Evolutionary conservation across 2,888 invertebrate species (phyloP).

Genomic region (Kryphioiulus occultus): DNA sequence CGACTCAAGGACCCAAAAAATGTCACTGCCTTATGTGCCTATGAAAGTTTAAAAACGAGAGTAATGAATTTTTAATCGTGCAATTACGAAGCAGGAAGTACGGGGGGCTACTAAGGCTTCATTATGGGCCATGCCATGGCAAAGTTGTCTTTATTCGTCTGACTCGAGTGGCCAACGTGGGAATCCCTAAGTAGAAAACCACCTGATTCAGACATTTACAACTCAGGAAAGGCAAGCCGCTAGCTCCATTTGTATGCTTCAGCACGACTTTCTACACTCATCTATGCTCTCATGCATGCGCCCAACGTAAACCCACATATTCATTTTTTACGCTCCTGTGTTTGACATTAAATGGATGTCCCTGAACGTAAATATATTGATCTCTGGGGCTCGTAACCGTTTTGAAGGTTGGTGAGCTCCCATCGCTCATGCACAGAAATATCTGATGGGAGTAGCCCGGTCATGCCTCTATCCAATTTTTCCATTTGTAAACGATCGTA

Average conservation of each 20-base stretch:
- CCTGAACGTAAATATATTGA: constrained; percentile 20
- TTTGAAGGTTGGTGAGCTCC: constrained; percentile 19
- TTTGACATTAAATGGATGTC: constrained; percentile 31
- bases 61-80: not conserved
- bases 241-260: constrained; percentile 30
- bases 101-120: not conserved
- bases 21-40: not conserved
- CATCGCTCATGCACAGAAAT: not conserved
- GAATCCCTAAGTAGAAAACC: constrained; percentile 8
- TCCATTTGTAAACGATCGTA: not conserved
- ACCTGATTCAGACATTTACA: constrained; percentile 30
- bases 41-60: not conserved
- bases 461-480: not conserved
- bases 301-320: not conserved
- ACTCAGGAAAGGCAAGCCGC: not conserved
- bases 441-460: constrained; percentile 20
- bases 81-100: not conserved
- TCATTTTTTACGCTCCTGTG: constrained; percentile 6
- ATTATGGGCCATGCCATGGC: not conserved
- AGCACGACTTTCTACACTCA: not conserved
- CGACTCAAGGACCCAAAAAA: not conserved
- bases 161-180: not conserved
- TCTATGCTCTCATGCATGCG: not conserved
- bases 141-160: not conserved
- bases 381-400: constrained; percentile 35